phyloP scores from a whole-genome alignment of 2,888 invertebrate species.

The Chloromyia formosa region DNA sequence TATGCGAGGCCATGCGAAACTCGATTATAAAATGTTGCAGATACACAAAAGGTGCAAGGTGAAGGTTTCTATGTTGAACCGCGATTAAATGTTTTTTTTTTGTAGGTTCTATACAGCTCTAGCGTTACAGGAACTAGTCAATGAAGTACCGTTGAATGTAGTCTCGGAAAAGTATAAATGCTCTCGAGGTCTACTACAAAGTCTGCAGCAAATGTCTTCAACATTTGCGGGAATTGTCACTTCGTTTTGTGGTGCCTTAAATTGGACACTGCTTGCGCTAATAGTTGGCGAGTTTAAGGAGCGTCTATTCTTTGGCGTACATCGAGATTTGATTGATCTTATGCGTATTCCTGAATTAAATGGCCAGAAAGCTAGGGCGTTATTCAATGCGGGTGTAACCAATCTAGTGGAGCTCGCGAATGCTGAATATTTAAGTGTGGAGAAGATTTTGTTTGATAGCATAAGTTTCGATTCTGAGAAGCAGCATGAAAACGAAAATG shows the following conservation, averaged over 20 bases:
- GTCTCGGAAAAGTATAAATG: conserved; percentile 89
- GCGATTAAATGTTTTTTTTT: not conserved
- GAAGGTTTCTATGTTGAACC: conserved; percentile 39
- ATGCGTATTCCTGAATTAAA: conserved; percentile 85
- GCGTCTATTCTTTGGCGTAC: conserved; percentile 92
- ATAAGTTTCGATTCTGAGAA: conserved; percentile 88
- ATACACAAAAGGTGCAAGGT: conserved; percentile 71
- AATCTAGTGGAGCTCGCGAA: conserved; percentile 81
- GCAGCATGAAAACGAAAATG: conserved; percentile 75
- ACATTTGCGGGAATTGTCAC: conserved; percentile 98
- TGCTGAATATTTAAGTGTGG: conserved; percentile 74
- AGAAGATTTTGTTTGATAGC: conserved; percentile 79
- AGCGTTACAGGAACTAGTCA: conserved; percentile 91
- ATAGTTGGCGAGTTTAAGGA: conserved; percentile 93
- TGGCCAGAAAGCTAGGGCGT: conserved; percentile 82
- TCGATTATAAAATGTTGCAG: conserved; percentile 67
- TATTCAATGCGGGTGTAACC: conserved; percentile 84
- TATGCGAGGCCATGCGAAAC: conserved; percentile 72
- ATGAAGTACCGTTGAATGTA: conserved; percentile 82
- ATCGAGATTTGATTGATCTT: conserved; percentile 89
- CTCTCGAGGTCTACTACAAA: conserved; percentile 89
- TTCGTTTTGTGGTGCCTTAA: conserved; percentile 90
- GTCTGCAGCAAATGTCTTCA: conserved; percentile 92
- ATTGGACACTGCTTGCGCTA: conserved; percentile 91
- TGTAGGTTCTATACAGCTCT: conserved; percentile 86